Evolutionary conservation across 35 echinoderm and acorn worm genomes (phyloP), one percentile per base, ranked within the genome.

Genomic region (Stichopus chloronotus): DNA sequence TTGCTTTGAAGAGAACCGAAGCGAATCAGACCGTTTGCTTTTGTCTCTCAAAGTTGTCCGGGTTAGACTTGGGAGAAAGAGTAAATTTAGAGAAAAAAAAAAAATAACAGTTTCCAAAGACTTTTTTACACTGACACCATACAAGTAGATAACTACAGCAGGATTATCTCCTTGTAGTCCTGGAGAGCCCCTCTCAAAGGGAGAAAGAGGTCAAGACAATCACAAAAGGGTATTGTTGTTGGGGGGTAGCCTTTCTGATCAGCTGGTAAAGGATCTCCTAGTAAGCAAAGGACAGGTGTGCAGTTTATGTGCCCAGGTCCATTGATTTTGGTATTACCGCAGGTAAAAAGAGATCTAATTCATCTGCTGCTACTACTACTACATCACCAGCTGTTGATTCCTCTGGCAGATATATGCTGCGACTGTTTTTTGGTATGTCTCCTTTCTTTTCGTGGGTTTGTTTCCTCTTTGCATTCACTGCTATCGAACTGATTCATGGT

Each of bases 321-420:
- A 85, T 85, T 85, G 82, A 85, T 85, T 85, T 85, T 57, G 82
- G 82, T 53, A 85, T 85, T 85, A 85, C 56, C 82, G 58, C 82
- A 85, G 82, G 19, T 85, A 53, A 14, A 85, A 85, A 85, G 69
- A 74, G n/a, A 20, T 74, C 22, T 74, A 74, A 20, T 74, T 21
- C 19, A 20, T 21, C 4, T 19, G 20, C 69, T 74, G 22, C 61
- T 65, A 65, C 61, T 74, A 74, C 19, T 43, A 43, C 30, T 78
- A 85, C 16, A 85, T 22, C 82, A 85, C 82, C 76, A 85, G 82
- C 82, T 58, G 69, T 74, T 74, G 82, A 57, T 57, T 53, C 58
- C 52, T 85, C 82, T n/a, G 55, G 55, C 55, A 9, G 13, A 85
- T 20, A 74, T 74, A 74, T 74, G 30, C 30, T 74, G 17, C 69